These are phyloP conservation scores for Austrolebias charrua DNA, from an alignment of 2,797 vertebrate genomes.

Conservation along the genomic window DNA sequence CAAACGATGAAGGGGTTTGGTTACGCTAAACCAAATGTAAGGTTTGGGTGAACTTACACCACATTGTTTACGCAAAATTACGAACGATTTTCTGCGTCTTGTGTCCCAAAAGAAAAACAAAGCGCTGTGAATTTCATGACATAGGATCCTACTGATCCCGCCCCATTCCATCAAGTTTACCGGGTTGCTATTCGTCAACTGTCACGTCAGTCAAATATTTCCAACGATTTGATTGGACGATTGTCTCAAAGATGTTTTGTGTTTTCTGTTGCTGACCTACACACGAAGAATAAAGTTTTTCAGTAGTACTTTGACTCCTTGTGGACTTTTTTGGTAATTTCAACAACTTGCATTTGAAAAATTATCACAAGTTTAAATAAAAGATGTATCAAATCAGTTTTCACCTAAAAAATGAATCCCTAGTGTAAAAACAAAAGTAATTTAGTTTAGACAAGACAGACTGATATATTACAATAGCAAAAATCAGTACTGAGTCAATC, in stretches of 20 bases:
- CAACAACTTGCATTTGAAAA: too few relatives aligned
- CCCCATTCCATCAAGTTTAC: constrained; percentile 59
- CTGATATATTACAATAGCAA: too few relatives aligned
- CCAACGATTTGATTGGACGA: constrained; percentile 42
- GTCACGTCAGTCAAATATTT: constrained; percentile 42
- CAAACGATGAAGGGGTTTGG: neutral
- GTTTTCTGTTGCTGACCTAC: too few relatives aligned
- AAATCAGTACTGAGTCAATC: too few relatives aligned
- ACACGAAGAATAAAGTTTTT: too few relatives aligned
- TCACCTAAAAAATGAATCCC: too few relatives aligned
- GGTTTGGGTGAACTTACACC: neutral
- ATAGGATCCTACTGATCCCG: constrained; percentile 49
- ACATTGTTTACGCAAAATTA: neutral
- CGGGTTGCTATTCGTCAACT: constrained; percentile 61
- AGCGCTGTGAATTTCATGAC: constrained; percentile 68
- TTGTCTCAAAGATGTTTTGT: neutral
- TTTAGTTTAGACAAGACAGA: too few relatives aligned
- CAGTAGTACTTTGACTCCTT: too few relatives aligned
- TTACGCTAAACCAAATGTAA: neutral
- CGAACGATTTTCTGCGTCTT: constrained; percentile 33
- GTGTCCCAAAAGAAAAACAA: constrained; percentile 74
- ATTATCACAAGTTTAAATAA: too few relatives aligned
- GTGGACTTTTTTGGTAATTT: too few relatives aligned
- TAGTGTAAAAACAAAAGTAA: too few relatives aligned
- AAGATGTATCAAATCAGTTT: too few relatives aligned